Evolutionary conservation across 37 sponge, comb jelly and placozoan genomes (phyloP).

Genomic region (Aphrocallistes beatrix): DNA sequence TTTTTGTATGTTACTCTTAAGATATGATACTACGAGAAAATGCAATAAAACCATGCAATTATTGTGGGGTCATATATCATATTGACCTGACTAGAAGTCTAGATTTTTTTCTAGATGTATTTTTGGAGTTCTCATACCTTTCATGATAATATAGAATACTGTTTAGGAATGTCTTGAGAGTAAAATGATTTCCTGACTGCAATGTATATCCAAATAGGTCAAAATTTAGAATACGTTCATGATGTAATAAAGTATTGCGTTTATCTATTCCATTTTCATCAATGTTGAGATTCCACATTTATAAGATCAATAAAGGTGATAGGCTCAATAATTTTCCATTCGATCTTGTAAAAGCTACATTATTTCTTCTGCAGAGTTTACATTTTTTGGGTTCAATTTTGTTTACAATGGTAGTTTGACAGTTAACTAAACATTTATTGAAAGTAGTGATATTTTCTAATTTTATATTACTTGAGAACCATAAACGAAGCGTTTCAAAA

Average conservation of each 20-base stretch:
- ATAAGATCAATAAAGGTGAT: neutral
- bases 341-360: too few relatives aligned
- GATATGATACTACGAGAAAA: too few relatives aligned
- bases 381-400: neutral
- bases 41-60: too few relatives aligned
- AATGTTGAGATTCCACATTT: neutral
- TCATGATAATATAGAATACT: neutral
- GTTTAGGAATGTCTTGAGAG: neutral
- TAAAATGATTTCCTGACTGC: neutral
- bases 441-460: neutral
- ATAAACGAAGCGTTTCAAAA: neutral
- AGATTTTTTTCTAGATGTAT: neutral
- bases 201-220: neutral
- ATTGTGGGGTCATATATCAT: too few relatives aligned
- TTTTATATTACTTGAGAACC: neutral
- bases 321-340: too few relatives aligned
- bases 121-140: neutral
- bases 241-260: too few relatives aligned
- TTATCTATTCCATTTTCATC: neutral
- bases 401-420: neutral
- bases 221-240: neutral
- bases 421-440: neutral
- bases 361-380: too few relatives aligned
- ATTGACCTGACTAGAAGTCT: too few relatives aligned
- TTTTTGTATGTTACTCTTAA: too few relatives aligned